A percentile compares a stretch with the other conserved stretches of the same genome.
Conservation (phyloP, 1,140 invertebrate species). For the Saccostrea glomerata region DNA sequence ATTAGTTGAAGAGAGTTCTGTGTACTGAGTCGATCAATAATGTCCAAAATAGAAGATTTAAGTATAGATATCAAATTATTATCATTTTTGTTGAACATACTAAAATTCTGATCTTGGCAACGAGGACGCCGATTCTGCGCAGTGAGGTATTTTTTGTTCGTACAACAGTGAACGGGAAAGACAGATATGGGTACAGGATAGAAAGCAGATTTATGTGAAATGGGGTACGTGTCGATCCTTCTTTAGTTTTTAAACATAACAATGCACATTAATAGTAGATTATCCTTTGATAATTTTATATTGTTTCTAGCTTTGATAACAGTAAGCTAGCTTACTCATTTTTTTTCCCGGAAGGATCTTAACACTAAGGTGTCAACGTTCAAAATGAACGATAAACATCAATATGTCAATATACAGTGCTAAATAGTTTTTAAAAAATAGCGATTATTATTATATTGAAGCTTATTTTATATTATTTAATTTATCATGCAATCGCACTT, state of each 20-base stretch:
- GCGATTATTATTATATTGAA: too few species aligned
- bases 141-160: not conserved
- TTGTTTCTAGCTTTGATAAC: not conserved
- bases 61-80: not conserved
- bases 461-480: too few species aligned
- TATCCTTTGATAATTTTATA: not conserved
- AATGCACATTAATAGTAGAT: not conserved
- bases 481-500: too few species aligned
- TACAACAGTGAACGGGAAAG: not conserved
- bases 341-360: not conserved
- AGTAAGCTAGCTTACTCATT: not conserved
- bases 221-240: not conserved
- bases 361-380: not conserved
- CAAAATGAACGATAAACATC: too few species aligned
- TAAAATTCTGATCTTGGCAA: slow-evolving; percentile 1
- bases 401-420: too few species aligned
- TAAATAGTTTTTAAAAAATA: too few species aligned
- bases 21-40: not conserved
- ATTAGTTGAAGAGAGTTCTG: too few species aligned
- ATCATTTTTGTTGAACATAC: not conserved
- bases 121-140: slow-evolving; percentile 34
- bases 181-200: not conserved
- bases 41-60: not conserved
- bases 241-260: not conserved
- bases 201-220: not conserved